Evolutionary conservation across 1,140 invertebrate species (phyloP), one percentile per base, ranked within the genome.

Genomic region (Oedothorax gibbosus): DNA sequence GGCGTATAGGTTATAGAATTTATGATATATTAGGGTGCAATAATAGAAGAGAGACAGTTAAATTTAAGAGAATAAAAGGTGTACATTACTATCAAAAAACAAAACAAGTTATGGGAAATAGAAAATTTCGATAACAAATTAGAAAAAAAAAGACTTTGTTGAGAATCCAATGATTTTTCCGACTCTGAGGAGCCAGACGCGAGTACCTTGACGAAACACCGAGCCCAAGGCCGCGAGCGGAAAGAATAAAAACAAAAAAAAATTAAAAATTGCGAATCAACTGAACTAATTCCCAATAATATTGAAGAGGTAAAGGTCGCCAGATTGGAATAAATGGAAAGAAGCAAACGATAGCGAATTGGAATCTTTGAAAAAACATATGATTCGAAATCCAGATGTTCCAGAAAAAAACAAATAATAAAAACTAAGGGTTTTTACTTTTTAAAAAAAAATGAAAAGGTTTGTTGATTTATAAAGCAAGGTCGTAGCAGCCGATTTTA

Each of bases 401-500:
- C 54, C 53, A 20, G 12, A 57, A 56, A 57, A 57, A 56, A 5
- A 57, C 18, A 54, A 8, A 21, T 56, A 21, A 56, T 20, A 73
- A 73, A 49, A 20, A 54, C 21, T 56, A 73, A 73, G 18, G 53
- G 18, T 73, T 5, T 21, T 56, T 20, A 51, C 51, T 7, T 9
- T 73, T 0, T 20, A 57, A 21, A 8, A 73, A 53, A 15, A 4
- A 7, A 21, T 20, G 53, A 7, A 6, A 56, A 49, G n/a, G 8
- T 15, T 15, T 15, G 71, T 72, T n/a, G 14, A 53, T 18, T 85
- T 50, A 49, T 78, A 85, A 62, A 82, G 68, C 2, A 50, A 83
- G n/a, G 21, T 86, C 10, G 86, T 87, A n/a, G 82, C 82, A 10
- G 60, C 53, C 68, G 86, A 82, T 3, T 87, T 56, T 64, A 60